phyloP scores from a whole-genome alignment of 2,888 invertebrate species.

The Tribolium freemani region DNA sequence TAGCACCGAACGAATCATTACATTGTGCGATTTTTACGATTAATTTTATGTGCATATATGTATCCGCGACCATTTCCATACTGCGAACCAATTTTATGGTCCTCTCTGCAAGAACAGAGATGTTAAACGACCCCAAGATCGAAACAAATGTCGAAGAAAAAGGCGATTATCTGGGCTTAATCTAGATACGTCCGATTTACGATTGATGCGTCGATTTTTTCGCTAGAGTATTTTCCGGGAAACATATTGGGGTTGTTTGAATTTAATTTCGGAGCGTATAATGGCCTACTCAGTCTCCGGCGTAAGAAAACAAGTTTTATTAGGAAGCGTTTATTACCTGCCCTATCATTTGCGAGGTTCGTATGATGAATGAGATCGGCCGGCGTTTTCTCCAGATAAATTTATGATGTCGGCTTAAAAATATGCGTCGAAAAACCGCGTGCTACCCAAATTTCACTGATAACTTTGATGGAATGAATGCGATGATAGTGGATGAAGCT shows the following conservation, averaged over 20 bases:
- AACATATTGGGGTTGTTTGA: conserved; percentile 39
- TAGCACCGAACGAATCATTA: conserved; percentile 40
- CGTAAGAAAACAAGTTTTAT: conserved; percentile 48
- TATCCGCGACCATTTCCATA: conserved; percentile 27
- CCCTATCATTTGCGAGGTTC: conserved; percentile 46
- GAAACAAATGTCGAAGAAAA: conserved; percentile 2
- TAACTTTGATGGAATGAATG: conserved; percentile 45
- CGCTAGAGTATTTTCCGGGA: conserved; percentile 1
- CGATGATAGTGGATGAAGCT: conserved; percentile 38
- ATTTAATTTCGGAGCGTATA: conserved; percentile 38
- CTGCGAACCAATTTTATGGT: conserved; percentile 25
- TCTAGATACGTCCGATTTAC: conserved; percentile 5
- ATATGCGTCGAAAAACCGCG: conserved; percentile 42
- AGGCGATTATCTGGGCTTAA: conserved; percentile 15
- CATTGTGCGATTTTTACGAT: conserved; percentile 42
- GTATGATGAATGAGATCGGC: conserved; percentile 47
- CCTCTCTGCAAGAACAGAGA: not conserved
- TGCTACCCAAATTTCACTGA: conserved; percentile 45
- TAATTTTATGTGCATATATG: conserved; percentile 37
- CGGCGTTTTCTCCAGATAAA: conserved; percentile 41
- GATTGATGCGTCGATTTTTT: conserved; percentile 17
- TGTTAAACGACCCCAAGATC: conserved; percentile 1
- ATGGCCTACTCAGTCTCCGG: conserved; percentile 37
- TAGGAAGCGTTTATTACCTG: conserved; percentile 48
- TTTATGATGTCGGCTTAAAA: conserved; percentile 50